Base-by-base conservation (phyloP, 2,797 vertebrate species). In the Chlorospingus flavigularis region DNA sequence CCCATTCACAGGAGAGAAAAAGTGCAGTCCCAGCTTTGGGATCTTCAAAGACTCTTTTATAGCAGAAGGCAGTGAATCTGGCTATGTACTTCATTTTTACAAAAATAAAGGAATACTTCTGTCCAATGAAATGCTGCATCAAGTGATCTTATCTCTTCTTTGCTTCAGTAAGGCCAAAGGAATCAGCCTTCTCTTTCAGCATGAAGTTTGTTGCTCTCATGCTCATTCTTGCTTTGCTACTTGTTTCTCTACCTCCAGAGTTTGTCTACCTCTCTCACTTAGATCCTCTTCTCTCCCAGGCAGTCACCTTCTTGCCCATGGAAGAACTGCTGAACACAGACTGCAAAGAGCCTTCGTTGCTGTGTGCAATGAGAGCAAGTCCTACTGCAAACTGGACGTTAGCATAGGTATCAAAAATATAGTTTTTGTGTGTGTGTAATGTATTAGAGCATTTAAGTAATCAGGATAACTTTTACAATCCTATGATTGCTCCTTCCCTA, bases 101-200 rank as follows among this genome's bases (percentile, higher is more conserved):
- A 77, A 63, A 90, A 79, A 57, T 20, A 31, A 60, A 43, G 37
- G 3, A 40, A 40, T 11, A 21, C 37, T 75, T 61, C 20, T 92
- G 14, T 42, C 25, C 24, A 61, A 43, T 86, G 26, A 86, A 47
- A 70, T 62, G 7, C 45, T 24, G 53, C 50, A 67, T 90, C n/a
- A 76, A 94, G 42, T 37, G 50, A 79, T 63, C 0, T 0, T 47
- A 28, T 10, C 0, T 0, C 13, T 63, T 67, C 33, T 74, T 84
- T 77, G 16, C 25, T 74, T 80, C 21, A 47, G 15, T 35, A 17
- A 77, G 26, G 35, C 33, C 31, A 54, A 79, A 82, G 20, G 19
- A 76, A 17, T 33, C 63, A 81, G 17, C 17, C 10, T 79, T 43
- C 25, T 66, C 48, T 66, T 76, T 81, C 24, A 9, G 8, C 13